Conservation (phyloP, 1,140 invertebrate species). For the Pristionchus pacificus region DNA sequence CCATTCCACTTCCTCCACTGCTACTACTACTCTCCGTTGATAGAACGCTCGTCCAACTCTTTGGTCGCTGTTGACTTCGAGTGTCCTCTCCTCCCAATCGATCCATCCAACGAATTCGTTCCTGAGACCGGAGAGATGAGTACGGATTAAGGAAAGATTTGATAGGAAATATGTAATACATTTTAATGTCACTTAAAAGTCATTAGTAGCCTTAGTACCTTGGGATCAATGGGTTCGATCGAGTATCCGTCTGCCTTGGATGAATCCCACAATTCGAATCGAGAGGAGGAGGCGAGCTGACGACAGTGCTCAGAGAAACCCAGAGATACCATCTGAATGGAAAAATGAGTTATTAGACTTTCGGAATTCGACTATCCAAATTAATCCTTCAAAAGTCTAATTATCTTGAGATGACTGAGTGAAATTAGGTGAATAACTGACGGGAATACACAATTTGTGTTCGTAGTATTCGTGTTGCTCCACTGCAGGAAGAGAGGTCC, state of each 20-base stretch:
- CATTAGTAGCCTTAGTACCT: not conserved
- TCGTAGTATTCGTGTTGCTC: slow-evolving; percentile 52
- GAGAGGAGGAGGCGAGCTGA: slow-evolving; percentile 31
- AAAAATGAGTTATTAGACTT: not conserved
- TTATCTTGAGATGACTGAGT: slow-evolving; percentile 4
- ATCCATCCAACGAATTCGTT: not conserved
- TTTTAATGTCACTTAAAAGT: not conserved
- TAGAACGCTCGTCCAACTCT: not conserved
- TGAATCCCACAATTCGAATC: slow-evolving; percentile 55
- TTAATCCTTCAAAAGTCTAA: too few species aligned
- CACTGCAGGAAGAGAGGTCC: slow-evolving; percentile 31
- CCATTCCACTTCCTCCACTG: not conserved
- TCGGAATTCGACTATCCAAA: too few species aligned
- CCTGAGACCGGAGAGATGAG: too few species aligned
- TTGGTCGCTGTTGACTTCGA: not conserved
- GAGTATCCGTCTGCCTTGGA: slow-evolving; percentile 50
- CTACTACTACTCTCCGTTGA: not conserved
- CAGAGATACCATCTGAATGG: slow-evolving; percentile 39
- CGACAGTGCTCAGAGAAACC: slow-evolving; percentile 44
- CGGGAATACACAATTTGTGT: slow-evolving; percentile 53
- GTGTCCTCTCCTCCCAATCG: not conserved
- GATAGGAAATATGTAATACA: not conserved
- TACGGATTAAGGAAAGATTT: not conserved
- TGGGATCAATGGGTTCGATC: slow-evolving; percentile 43
- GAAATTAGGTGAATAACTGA: slow-evolving; percentile 19